Evolutionary conservation across 2,888 invertebrate species (phyloP), one percentile per base, ranked within the genome.

Genomic region (Dicycla oo): DNA sequence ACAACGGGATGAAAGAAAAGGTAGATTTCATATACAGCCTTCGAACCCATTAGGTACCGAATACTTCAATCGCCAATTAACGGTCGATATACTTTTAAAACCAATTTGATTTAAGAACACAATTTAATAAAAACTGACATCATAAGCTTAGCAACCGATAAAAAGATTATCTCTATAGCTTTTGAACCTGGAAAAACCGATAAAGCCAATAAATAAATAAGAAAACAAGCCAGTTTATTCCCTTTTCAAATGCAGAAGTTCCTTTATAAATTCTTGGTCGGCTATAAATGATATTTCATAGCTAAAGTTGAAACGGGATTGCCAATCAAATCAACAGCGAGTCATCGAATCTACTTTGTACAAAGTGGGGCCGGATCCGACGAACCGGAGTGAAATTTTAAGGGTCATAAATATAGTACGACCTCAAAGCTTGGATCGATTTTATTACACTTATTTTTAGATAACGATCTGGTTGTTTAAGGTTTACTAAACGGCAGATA

Each of bases 291-390:
- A 81, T 86, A 86, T 88, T 87, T 86, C 73, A 79, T 81, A 83
- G 80, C 79, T 68, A 78, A 78, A 83, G 78, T 81, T 81, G 81
- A 78, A 86, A 75, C 83, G 76, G 82, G 83, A 90, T 90, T 87
- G 83, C 77, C 87, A 89, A 88, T 90, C 83, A 85, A 88, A 89
- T 90, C 86, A 86, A 87, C 86, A 86, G 84, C 84, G 83, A 85
- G 75, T 85, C 83, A 86, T 85, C 79, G 85, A 87, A 87, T 88
- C 78, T 85, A 84, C 82, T 88, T 86, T 82, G 80, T 74, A 82
- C 81, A 85, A 87, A 86, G 84, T 79, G 83, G 84, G 62, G 72
- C 72, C 69, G 82, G 80, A 72, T 77, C 73, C 71, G 69, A 40
- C 61, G 65, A 69, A 65, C 40, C 67, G 82, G 76, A 83, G 86